Base-by-base conservation (phyloP, 92 coral and sea anemone genomes). In the Zoanthus sansibaricus region DNA sequence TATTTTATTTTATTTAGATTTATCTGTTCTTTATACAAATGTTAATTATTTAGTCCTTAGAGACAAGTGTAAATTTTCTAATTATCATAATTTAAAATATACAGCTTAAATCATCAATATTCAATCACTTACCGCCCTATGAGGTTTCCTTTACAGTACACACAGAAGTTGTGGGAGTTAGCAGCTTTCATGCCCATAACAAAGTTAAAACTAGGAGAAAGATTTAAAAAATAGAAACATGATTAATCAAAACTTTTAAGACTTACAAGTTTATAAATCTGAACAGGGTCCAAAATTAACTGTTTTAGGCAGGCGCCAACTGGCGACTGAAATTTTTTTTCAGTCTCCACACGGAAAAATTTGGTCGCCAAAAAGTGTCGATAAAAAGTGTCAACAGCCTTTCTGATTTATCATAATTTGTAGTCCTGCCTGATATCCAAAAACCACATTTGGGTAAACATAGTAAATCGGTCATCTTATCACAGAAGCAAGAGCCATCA, bases 101-200 rank as follows among this genome's bases (percentile, higher is more conserved):
- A 55, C 61, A 55, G 61, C 61, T 55, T 55, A 55, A 55, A 55
- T 55, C 15, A 16, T 64, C 30, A 64, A 64, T 17, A 71, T 31
- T 25, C 7, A 71, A 55, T 17, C 12, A 70, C 6, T 72, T 45
- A 72, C 77, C 77, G 54, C 44, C 44, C 77, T 33, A 9, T 72
- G 54, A 72, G 77, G 21, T 16, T 72, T 72, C 77, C 77, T 72
- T 72, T 72, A 37, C 51, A 33, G 54, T 72, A 72, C 46, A 72
- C 77, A 42, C 77, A 72, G 77, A 54, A 72, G 77, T 72, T 72
- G 54, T 72, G 77, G 77, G 18, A 72, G 6, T 51, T 72, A 33
- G 52, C 77, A 72, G 77, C 77, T 45, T 72, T 33, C 54, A 72
- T 72, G 33, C 42, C 77, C 77, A 72, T 32, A 33, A 72, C 77